phyloP scores from a whole-genome alignment of 2,888 invertebrate genomes.

The Steinernema carpocapsae region DNA sequence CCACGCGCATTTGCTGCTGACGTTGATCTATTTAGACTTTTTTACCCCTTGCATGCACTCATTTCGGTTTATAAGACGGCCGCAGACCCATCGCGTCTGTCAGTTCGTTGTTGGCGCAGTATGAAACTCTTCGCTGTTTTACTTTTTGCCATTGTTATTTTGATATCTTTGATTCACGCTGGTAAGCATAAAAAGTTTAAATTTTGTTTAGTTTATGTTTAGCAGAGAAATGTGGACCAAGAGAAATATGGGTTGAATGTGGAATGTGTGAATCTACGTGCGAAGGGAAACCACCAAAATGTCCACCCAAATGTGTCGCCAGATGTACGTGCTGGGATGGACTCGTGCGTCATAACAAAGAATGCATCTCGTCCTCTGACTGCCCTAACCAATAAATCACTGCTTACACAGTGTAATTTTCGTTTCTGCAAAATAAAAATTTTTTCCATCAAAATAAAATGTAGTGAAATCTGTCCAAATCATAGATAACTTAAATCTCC shows the following conservation, averaged over 20 bases:
- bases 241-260: conserved; percentile 17
- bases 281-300: background rate
- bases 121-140: conserved; percentile 13
- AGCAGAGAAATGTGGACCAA: background rate
- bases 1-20: background rate
- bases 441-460: too few relatives aligned
- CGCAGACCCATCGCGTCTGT: background rate
- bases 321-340: conserved; percentile 17
- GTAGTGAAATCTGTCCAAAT: too few relatives aligned
- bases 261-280: conserved; percentile 14
- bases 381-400: background rate
- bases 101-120: background rate
- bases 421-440: too few relatives aligned
- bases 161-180: too few relatives aligned
- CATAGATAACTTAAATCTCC: too few relatives aligned
- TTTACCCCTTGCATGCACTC: background rate
- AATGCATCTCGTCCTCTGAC: background rate
- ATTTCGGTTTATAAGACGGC: background rate
- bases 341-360: background rate
- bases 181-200: background rate
- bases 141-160: conserved; percentile 9
- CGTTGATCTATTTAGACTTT: conserved; percentile 10
- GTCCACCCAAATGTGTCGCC: conserved; percentile 1
- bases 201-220: background rate
- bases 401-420: too few relatives aligned